These are phyloP conservation scores for Passerculus sandwichensis DNA, from an alignment of 2,797 vertebrate genomes.

Conservation along the genomic window DNA sequence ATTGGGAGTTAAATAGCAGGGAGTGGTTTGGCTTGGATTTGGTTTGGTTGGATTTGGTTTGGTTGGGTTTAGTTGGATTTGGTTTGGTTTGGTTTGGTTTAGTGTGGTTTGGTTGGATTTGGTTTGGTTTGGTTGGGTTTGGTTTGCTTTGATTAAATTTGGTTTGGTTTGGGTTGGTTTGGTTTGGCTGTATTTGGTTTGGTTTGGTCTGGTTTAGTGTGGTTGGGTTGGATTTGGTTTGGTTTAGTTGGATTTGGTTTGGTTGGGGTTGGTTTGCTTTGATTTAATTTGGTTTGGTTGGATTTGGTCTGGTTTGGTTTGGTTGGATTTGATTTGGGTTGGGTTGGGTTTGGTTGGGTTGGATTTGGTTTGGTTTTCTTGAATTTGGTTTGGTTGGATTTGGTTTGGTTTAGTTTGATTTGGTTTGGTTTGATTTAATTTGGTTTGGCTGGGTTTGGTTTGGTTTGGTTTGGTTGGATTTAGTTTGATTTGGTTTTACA, in stretches of 20 bases:
- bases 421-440: too few relatives aligned
- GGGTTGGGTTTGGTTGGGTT: too few relatives aligned
- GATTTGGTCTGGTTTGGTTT: rapidly evolving
- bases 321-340: too few relatives aligned
- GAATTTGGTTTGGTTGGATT: rapidly evolving
- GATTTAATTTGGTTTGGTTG: neutral
- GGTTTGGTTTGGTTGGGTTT: neutral
- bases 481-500: neutral
- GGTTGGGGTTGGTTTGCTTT: too few relatives aligned
- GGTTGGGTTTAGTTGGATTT: too few relatives aligned
- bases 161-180: rapidly evolving
- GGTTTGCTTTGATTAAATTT: too few relatives aligned
- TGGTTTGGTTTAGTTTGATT: too few relatives aligned
- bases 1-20: neutral
- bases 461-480: neutral
- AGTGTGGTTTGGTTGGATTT: too few relatives aligned
- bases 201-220: neutral
- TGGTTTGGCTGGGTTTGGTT: neutral
- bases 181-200: too few relatives aligned
- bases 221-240: too few relatives aligned
- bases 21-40: neutral
- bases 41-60: neutral
- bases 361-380: neutral
- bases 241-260: too few relatives aligned
- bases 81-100: too few relatives aligned